Conservation (phyloP, 1,140 invertebrate species). For the Campodea augens region DNA sequence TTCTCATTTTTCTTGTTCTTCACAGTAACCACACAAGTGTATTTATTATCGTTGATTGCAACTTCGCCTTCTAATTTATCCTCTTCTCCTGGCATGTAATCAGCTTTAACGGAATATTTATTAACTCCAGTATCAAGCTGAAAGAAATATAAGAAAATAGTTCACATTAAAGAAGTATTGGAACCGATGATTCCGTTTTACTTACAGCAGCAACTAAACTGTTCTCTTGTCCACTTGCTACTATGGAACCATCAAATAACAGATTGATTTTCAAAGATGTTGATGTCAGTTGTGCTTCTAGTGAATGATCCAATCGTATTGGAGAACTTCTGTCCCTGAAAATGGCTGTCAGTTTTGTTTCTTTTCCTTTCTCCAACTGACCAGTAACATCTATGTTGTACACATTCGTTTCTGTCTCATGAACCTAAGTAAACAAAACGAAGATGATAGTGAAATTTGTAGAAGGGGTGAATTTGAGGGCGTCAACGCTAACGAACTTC, state of each 20-base stretch:
- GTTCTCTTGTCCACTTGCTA: neutral
- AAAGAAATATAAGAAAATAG: too few relatives aligned
- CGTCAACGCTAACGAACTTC: too few relatives aligned
- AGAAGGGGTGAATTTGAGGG: too few relatives aligned
- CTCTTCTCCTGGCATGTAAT: conserved; percentile 6
- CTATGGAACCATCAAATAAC: neutral
- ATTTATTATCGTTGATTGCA: conserved; percentile 13
- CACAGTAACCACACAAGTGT: conserved; percentile 11
- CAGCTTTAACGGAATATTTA: neutral
- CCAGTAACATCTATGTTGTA: neutral
- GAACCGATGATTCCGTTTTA: too few relatives aligned
- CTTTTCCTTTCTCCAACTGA: neutral
- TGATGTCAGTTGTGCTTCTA: neutral
- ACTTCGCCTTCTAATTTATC: conserved; percentile 14
- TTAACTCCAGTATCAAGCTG: neutral
- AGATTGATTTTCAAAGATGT: neutral
- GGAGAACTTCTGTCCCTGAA: neutral
- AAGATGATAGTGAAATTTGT: too few relatives aligned
- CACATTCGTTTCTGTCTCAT: neutral
- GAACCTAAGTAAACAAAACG: neutral
- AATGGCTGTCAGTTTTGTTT: neutral
- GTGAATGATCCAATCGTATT: neutral
- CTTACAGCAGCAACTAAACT: too few relatives aligned
- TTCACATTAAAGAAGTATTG: too few relatives aligned
- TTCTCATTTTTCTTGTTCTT: conserved; percentile 7